Conservation (phyloP, 2,113 vertebrate genomes). For the Odobenus rosmarus region DNA sequence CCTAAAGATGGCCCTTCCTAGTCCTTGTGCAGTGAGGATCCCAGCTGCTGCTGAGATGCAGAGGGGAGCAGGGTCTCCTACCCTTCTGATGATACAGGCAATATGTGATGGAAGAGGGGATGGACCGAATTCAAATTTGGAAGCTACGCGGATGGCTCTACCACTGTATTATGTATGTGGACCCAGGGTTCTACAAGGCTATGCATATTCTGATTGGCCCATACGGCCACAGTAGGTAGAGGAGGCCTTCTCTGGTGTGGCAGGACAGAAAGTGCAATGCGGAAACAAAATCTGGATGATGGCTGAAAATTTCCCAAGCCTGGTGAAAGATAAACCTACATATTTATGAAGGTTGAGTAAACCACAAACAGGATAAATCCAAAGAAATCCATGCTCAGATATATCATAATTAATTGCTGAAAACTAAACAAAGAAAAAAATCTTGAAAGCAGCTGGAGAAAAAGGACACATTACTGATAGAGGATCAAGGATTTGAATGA, state of each 20-base stretch:
- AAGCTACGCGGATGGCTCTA: background rate
- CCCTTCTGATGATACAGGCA: background rate
- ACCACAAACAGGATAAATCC: background rate
- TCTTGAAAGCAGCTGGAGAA: background rate
- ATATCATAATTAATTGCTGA: background rate
- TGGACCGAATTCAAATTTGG: background rate
- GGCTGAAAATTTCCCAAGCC: background rate
- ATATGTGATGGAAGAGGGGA: background rate
- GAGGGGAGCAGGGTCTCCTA: background rate
- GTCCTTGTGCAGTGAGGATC: background rate
- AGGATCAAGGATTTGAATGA: background rate
- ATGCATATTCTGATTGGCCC: background rate
- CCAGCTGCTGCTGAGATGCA: background rate
- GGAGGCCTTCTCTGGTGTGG: background rate
- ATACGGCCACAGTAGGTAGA: background rate
- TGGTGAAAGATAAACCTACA: background rate
- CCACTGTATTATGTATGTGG: background rate
- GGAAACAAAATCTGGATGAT: background rate
- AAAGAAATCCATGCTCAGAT: background rate
- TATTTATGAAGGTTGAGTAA: slow-evolving; percentile 6
- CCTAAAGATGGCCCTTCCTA: background rate
- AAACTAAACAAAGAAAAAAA: background rate
- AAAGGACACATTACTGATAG: background rate
- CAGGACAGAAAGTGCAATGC: background rate
- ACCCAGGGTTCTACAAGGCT: background rate